These are phyloP conservation scores for Pseudotriccus pelzelni DNA, from an alignment of 2,797 vertebrate genomes.

Conservation along the genomic window DNA sequence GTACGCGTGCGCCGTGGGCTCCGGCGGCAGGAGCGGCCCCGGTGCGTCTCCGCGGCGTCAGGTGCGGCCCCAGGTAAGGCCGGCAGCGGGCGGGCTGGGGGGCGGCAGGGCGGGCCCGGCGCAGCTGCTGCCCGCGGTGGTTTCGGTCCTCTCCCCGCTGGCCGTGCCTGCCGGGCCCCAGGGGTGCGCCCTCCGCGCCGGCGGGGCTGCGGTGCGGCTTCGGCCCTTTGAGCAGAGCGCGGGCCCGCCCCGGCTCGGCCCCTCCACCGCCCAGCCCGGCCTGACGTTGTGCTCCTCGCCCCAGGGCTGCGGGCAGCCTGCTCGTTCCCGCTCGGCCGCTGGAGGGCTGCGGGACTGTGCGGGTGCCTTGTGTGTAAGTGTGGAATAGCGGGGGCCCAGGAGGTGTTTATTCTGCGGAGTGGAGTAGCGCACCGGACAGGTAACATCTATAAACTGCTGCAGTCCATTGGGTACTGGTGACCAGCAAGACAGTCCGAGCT, in stretches of 20 bases:
- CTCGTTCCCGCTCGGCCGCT: neutral
- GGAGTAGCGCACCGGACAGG: accelerated
- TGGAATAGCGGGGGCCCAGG: accelerated
- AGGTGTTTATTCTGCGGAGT: too few species aligned
- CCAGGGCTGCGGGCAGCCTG: accelerated
- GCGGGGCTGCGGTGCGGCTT: neutral
- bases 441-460: accelerated
- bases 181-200: neutral
- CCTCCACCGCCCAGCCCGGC: accelerated
- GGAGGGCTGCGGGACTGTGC: accelerated
- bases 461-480: accelerated
- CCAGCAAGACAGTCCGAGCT: neutral
- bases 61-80: neutral
- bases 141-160: too few species aligned
- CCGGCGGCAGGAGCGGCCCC: neutral
- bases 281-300: neutral
- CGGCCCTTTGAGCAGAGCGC: accelerated
- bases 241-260: neutral
- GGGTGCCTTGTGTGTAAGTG: accelerated
- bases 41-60: too few species aligned
- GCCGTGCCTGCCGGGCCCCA: neutral
- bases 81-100: accelerated
- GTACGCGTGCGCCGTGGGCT: neutral
- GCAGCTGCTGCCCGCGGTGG: neutral
- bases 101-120: accelerated